Percentiles rank a stretch among this genome's conserved stretches.
These are phyloP conservation scores for Eurois occulta DNA, from an alignment of 2,888 invertebrate genomes.

Conservation along the genomic window DNA sequence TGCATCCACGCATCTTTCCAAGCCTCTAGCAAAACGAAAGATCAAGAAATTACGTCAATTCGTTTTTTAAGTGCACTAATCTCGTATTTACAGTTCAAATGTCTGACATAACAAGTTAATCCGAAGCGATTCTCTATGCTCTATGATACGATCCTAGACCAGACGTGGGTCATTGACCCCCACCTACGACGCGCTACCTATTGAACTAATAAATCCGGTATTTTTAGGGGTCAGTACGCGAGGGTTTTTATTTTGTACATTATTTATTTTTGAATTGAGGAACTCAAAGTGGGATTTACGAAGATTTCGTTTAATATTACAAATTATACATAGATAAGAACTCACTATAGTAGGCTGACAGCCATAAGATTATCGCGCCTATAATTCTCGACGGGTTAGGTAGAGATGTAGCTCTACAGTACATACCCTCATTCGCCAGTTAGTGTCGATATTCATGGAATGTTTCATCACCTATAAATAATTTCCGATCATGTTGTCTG, in stretches of 20 bases:
- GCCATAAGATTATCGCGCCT: not conserved
- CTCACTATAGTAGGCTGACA: not conserved
- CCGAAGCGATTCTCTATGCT: conserved; percentile 31
- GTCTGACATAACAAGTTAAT: conserved; percentile 37
- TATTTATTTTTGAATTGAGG: not conserved
- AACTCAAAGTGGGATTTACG: not conserved
- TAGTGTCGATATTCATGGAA: not conserved
- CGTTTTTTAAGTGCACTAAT: not conserved
- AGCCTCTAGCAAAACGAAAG: not conserved
- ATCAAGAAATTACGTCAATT: conserved; percentile 3
- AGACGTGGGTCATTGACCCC: conserved; percentile 52
- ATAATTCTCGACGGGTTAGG: not conserved
- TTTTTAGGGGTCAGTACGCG: conserved; percentile 57
- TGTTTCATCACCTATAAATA: not conserved
- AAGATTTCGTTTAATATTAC: not conserved
- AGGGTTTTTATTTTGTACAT: not conserved
- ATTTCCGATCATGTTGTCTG: not conserved
- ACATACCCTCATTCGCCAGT: not conserved
- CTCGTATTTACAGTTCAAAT: not conserved
- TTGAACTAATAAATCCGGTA: conserved; percentile 67
- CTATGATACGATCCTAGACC: conserved; percentile 47
- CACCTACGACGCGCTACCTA: conserved; percentile 63
- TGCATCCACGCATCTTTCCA: not conserved
- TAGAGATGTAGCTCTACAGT: not conserved
- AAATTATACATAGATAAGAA: not conserved